Percentiles rank a stretch among this genome's conserved stretches.
Evolutionary conservation across 2,888 invertebrate genomes (phyloP).

Genomic region (Herminia tarsipennalis): DNA sequence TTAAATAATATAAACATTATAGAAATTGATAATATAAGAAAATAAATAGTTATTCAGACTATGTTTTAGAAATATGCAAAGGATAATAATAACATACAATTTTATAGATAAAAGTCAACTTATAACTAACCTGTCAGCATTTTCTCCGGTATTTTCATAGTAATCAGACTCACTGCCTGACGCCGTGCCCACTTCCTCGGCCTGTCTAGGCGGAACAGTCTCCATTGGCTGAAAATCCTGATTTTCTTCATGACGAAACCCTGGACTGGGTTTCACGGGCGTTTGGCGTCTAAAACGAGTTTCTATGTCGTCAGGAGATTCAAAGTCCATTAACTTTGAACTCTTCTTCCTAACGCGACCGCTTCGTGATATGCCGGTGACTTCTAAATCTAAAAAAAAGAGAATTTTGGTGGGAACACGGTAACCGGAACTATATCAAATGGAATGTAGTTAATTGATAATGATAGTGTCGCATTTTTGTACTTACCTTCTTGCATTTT

Average conservation of each 20-base stretch:
- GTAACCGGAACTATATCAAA: no score
- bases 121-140: slow-evolving; percentile 67
- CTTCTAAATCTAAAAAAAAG: slow-evolving; percentile 88
- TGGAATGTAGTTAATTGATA: neutral
- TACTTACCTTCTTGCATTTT: slow-evolving; percentile 52
- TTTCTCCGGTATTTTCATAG: slow-evolving; percentile 76
- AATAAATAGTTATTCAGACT: no score
- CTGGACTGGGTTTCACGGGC: slow-evolving; percentile 61
- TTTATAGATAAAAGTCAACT: neutral
- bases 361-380: slow-evolving; percentile 94
- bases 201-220: slow-evolving; percentile 47
- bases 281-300: slow-evolving; percentile 80
- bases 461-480: no score
- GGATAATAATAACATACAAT: neutral
- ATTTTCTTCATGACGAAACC: slow-evolving; percentile 59
- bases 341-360: slow-evolving; percentile 97
- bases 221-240: slow-evolving; percentile 58
- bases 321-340: slow-evolving; percentile 96
- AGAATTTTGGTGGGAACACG: slow-evolving; percentile 28
- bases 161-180: slow-evolving; percentile 80
- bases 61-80: no score
- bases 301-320: slow-evolving; percentile 95
- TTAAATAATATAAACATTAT: no score
- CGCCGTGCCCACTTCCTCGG: slow-evolving; percentile 67
- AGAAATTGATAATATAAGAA: no score